Evolutionary conservation across 2,797 vertebrate species (phyloP).

Genomic region (Hyperoplus lanceolatus): DNA sequence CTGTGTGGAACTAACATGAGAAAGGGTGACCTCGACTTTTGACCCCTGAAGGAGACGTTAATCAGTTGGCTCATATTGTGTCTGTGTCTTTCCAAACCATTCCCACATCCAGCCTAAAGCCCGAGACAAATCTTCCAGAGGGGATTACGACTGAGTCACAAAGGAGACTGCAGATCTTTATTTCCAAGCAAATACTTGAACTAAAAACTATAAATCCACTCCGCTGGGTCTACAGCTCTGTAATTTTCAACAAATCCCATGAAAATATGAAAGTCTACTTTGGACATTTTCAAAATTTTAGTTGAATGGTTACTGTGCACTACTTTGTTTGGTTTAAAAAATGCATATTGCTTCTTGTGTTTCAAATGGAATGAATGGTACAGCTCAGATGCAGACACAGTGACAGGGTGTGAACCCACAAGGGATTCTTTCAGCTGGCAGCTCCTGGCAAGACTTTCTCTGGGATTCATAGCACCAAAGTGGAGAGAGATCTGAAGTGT

Average conservation of each 20-base stretch:
- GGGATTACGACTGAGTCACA: neutral
- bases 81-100: slow-evolving; percentile 65
- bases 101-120: slow-evolving; percentile 1
- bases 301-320: too few relatives aligned
- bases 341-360: slow-evolving; percentile 40
- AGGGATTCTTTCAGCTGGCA: slow-evolving; percentile 68
- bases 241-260: too few relatives aligned
- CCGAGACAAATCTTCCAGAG: neutral
- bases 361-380: slow-evolving; percentile 18
- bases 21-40: slow-evolving; percentile 68
- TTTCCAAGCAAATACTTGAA: neutral
- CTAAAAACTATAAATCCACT: too few relatives aligned
- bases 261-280: too few relatives aligned
- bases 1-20: neutral
- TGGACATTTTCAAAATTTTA: too few relatives aligned
- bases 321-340: slow-evolving; percentile 4
- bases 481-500: slow-evolving; percentile 28
- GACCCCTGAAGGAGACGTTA: slow-evolving; percentile 49
- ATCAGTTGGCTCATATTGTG: slow-evolving; percentile 58
- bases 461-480: slow-evolving; percentile 18
- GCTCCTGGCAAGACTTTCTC: slow-evolving; percentile 48
- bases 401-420: slow-evolving; percentile 70
- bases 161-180: slow-evolving; percentile 21
- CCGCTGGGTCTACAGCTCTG: too few relatives aligned
- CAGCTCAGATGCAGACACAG: slow-evolving; percentile 76